Base-by-base conservation (phyloP, 1,140 invertebrate species). In the Leguminivora glycinivorella region DNA sequence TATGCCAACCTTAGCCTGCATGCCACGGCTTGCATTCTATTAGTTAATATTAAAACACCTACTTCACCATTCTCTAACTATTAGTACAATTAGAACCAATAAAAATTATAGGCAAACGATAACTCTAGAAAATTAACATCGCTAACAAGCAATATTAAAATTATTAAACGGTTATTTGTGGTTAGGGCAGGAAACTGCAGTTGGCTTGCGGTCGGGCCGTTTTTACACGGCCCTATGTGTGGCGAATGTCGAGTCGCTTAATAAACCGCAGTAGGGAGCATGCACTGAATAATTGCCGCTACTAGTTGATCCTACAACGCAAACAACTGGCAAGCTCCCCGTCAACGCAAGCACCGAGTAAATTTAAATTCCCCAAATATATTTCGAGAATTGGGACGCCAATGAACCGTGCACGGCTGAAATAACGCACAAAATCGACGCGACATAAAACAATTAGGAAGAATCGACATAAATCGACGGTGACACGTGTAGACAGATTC, bases 81-180 rank as follows among this genome's bases (percentile, higher is more conserved):
- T 31, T 70, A 56, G 58, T 14, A 67, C 72, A 69, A 26, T 72
- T 70, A 73, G 58, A 17, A 38, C 67, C 71, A 38, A 66, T 69
- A 75, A 75, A 70, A 79, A 80, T 78, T 76, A 80, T 75, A 22
- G n/a, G 25, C 25, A 72, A 56, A 47, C 19, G 43, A 31, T 78
- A 78, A 78, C 75, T 72, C 71, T 70, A 70, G 68, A 71, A 70
- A 75, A 82, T 83, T 82, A 81, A 77, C 73, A 83, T 81, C 73
- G 52, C 70, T 83, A 88, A 83, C 79, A 67, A 78, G 77, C 72
- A 73, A 75, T 77, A 85, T 83, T 83, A 83, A 87, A 86, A 73
- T 73, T 78, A 85, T 83, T 83, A 83, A 87, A 87, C 83, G 83
- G 79, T 82, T 77, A 80, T 88, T 89, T 86, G 85, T 71, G 85